Conservation (phyloP, 2,113 vertebrate genomes). For the Sturnira hondurensis region DNA sequence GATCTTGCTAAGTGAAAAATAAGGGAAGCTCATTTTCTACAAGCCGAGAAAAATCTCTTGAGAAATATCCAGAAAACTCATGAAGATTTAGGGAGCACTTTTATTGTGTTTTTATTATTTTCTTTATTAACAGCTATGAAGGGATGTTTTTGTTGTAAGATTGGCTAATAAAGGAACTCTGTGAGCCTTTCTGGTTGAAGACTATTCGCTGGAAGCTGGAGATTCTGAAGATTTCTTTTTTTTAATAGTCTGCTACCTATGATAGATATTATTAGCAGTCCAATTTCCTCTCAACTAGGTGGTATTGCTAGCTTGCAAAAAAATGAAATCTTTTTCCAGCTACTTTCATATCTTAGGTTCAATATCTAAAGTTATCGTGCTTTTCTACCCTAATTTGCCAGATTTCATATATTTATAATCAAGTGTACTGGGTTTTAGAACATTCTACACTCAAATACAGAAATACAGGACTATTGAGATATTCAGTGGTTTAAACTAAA, state of each 20-base stretch:
- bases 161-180: not conserved
- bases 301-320: not conserved
- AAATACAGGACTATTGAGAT: not conserved
- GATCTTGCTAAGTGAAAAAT: not conserved
- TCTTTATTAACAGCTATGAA: not conserved
- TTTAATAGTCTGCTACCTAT: not conserved
- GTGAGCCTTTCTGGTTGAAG: not conserved
- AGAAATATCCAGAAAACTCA: not conserved
- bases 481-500: not conserved
- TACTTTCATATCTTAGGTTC: not conserved
- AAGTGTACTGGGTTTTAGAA: not conserved
- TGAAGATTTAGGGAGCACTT: not conserved
- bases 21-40: not conserved
- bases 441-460: not conserved
- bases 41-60: not conserved
- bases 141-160: not conserved
- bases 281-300: not conserved
- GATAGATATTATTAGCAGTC: not conserved
- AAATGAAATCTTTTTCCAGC: not conserved
- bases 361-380: not conserved
- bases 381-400: not conserved
- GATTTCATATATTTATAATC: not conserved
- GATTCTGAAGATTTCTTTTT: not conserved
- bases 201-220: not conserved
- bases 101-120: not conserved